phyloP scores from a whole-genome alignment of 2,797 vertebrate species.

The Sebastiscus tertius region DNA sequence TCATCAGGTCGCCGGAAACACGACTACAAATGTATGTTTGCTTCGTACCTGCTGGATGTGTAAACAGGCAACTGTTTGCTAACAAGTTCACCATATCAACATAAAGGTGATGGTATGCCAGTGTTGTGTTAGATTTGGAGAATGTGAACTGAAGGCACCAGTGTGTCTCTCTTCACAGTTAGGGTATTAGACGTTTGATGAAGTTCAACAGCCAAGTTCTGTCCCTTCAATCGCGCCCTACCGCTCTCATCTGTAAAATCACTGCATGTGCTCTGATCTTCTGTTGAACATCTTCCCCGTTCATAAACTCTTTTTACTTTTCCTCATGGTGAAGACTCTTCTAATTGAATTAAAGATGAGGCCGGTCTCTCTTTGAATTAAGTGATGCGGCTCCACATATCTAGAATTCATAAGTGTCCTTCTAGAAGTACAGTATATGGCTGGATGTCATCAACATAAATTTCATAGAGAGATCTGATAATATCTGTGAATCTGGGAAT shows the following conservation, averaged over 20 bases:
- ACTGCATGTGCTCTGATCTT: not conserved
- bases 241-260: not conserved
- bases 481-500: not conserved
- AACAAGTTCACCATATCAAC: not conserved
- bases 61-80: not conserved
- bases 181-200: not conserved
- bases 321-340: conserved; percentile 8
- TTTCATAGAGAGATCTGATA: not conserved
- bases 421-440: not conserved
- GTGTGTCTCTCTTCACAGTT: not conserved
- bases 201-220: not conserved
- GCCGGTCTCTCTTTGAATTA: conserved; percentile 13
- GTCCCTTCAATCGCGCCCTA: not conserved
- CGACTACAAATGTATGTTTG: not conserved
- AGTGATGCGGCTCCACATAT: not conserved
- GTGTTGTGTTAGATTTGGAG: not conserved
- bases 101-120: not conserved
- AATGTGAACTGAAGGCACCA: not conserved
- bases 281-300: not conserved
- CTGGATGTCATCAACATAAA: not conserved
- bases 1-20: not conserved
- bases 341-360: conserved; percentile 45
- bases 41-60: not conserved
- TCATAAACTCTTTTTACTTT: not conserved
- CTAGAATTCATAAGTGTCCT: not conserved